Evolutionary conservation across 1,140 invertebrate genomes (phyloP), one percentile per base, ranked within the genome.

Genomic region (Dendroctonus ponderosae): DNA sequence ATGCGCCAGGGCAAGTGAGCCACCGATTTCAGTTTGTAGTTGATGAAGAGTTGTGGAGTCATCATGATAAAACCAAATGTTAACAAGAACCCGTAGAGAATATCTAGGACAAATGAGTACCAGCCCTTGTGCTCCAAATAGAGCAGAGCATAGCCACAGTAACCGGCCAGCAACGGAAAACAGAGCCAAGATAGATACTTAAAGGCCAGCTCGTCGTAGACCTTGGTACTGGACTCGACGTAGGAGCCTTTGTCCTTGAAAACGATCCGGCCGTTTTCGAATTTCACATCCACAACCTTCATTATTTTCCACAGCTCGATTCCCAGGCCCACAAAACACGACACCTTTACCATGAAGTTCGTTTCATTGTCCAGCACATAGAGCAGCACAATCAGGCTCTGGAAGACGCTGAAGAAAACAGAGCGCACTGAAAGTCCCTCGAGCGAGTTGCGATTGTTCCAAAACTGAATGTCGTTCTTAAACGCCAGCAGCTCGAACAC

Each of bases 31-130:
- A 99, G 78, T 82, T 99, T 99, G 79, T 99, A 99, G 80, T 99
- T 99, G 67, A 99, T 99, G 76, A 99, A 99, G 50, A 99, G 80
- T 78, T 99, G 97, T 7, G 97, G 97, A 5, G 97, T 99, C 97
- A 99, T 99, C 94, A 98, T 97, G 56, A 99, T 99, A 76, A 99
- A 99, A 60, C 97, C 98, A 81, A 99, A 99, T 6, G 96, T 99
- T 48, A 99, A 81, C 15, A 99, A 82, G 80, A 98, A 99, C 62
- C 98, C 97, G 81, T 99, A 99, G 9, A 99, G 85, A 91, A 99
- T 97, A 74, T 89, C 87, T 0, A 96, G 81, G 9, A 95, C 83
- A 80, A 91, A 96, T 81, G 81, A 88, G 66, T 79, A 79, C 97
- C 97, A 99, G 70, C 98, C 96, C 80, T 94, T 97, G 78, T 99